These are phyloP conservation scores for Vollenhovia emeryi DNA, from an alignment of 1,140 invertebrate genomes.

Conservation along the genomic window DNA sequence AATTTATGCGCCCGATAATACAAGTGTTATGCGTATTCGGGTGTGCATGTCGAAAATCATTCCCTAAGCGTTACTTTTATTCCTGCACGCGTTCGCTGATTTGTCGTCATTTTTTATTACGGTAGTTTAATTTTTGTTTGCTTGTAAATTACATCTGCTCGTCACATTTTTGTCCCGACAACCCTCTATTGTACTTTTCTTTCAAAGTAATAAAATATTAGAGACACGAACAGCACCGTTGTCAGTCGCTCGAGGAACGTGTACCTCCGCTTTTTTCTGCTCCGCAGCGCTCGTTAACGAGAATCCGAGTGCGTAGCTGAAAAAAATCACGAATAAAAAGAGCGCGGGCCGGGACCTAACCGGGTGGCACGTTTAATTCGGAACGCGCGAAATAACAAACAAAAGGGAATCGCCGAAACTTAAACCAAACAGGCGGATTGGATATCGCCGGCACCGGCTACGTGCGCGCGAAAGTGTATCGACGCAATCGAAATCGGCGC, in stretches of 20 bases:
- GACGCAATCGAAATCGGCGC: constrained; percentile 64
- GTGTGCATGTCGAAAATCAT: background rate
- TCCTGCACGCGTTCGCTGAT: background rate
- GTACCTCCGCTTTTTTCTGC: constrained; percentile 26
- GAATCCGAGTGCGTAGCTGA: constrained; percentile 68
- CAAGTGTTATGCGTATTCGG: background rate
- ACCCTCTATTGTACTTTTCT: too few relatives aligned
- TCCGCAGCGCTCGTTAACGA: constrained; percentile 52
- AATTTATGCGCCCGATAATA: background rate
- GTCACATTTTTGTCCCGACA: background rate
- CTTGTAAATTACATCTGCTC: background rate
- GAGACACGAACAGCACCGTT: background rate
- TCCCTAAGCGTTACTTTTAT: background rate
- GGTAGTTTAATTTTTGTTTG: background rate
- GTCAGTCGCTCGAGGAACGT: constrained; percentile 7
- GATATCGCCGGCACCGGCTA: constrained; percentile 60
- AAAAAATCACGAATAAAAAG: constrained; percentile 67
- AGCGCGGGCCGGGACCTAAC: background rate
- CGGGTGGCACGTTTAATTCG: constrained; percentile 66
- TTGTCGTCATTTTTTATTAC: background rate
- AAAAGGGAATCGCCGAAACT: constrained; percentile 69
- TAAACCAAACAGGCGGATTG: constrained; percentile 75
- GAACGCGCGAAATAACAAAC: constrained; percentile 75
- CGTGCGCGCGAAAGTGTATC: constrained; percentile 59
- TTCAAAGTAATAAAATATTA: constrained; percentile 39